These are phyloP conservation scores for Ormia ochracea DNA, from an alignment of 2,888 invertebrate genomes.

Conservation along the genomic window DNA sequence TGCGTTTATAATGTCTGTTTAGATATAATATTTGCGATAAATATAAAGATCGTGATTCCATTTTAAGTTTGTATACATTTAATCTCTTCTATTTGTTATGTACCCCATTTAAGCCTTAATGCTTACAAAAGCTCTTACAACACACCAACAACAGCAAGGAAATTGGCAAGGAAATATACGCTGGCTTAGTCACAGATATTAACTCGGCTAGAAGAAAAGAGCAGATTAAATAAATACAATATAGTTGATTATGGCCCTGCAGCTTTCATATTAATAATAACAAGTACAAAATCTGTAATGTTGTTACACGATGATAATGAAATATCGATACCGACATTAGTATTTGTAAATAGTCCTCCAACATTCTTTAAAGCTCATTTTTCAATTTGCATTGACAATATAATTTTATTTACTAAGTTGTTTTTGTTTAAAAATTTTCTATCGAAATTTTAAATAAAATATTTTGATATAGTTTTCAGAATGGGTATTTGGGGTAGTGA, in stretches of 20 bases:
- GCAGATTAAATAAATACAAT: background rate
- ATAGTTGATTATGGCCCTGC: constrained; percentile 11
- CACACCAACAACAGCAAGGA: background rate
- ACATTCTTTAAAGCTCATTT: background rate
- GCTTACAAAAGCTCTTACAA: background rate
- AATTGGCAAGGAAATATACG: background rate
- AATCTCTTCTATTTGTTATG: constrained; percentile 57
- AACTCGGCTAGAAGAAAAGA: background rate
- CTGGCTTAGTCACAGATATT: background rate
- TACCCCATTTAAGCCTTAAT: background rate
- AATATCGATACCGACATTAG: too few relatives aligned
- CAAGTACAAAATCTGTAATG: background rate
- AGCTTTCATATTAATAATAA: background rate
- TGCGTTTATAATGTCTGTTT: constrained; percentile 63
- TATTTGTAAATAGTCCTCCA: too few relatives aligned
- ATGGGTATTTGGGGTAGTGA: too few relatives aligned
- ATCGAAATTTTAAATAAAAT: too few relatives aligned
- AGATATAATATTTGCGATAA: constrained; percentile 68
- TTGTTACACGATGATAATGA: constrained; percentile 26
- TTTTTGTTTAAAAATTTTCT: too few relatives aligned
- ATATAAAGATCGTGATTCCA: constrained; percentile 68
- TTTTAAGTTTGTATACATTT: constrained; percentile 67
- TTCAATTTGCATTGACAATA: too few relatives aligned
- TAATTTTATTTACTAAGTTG: too few relatives aligned
- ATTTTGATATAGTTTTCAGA: too few relatives aligned